Base-by-base conservation (phyloP, 1,140 invertebrate genomes). In the Camponotus pennsylvanicus region DNA sequence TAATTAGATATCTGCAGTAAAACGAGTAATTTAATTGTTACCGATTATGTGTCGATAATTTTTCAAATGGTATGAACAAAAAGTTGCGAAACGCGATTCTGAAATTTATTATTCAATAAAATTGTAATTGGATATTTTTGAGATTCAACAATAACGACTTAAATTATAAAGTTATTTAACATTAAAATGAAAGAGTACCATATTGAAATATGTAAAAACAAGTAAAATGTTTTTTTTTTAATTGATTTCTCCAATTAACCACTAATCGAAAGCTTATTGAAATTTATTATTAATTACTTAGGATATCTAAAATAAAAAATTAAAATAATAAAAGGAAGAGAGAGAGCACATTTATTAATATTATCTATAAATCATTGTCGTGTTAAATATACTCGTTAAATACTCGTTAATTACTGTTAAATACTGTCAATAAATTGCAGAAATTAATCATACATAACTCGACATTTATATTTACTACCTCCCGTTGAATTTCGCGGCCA, bases 131-230 rank as follows among this genome's bases (percentile, higher is more conserved):
- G n/a, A 52, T n/a, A 66, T 67, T 37, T 11, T 64, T 27, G 34
- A 27, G 27, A 67, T 13, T 21, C 42, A 34, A 59, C 40, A 77
- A 42, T 45, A 27, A 7, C 34, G 42, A 66, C 40, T 78, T 64
- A 63, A 64, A 75, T 78, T 78, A 64, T 66, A 15, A 59, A 78
- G 8, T 78, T 49, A 49, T 78, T 77, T 34, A 49, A 63, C 34
- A 64, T 77, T 77, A 66, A 78, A 66, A 66, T 21, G 59, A 18
- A 66, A 49, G 76, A 64, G 66, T 32, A 42, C 42, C 15, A 32
- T 7, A 18, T 3, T 9, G 27, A 45, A 78, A n/a, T 42, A 40
- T 27, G 15, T 57, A 34, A 78, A 61, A 40, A 40, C 3, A 6
- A 40, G 6, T 40, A 40, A 4, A 40, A 40, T 6, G 27, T 27